Conservation (phyloP, 2,888 invertebrate genomes). For the Agrochola lychnidis region DNA sequence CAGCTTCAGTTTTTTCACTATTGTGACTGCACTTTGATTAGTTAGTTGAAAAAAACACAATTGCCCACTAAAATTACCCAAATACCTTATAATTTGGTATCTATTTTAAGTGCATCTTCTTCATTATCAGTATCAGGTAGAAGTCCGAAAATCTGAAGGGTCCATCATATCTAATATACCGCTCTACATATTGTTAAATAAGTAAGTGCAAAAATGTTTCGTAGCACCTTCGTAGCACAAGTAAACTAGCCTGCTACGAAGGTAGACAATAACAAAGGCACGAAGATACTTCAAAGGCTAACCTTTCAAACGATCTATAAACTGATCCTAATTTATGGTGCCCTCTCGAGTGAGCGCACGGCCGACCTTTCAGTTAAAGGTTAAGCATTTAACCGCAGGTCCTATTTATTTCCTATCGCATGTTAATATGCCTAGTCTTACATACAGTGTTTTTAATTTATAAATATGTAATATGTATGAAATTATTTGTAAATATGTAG, state of each 20-base stretch:
- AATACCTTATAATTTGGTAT: not conserved
- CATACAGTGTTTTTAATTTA: slow-evolving; percentile 15
- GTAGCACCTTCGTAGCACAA: slow-evolving; percentile 30
- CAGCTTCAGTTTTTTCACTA: not conserved
- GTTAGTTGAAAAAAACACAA: not conserved
- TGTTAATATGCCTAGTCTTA: slow-evolving; percentile 13
- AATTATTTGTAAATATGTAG: slow-evolving; percentile 44
- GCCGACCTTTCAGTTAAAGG: slow-evolving; percentile 64
- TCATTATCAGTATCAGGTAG: not conserved
- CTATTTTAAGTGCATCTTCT: not conserved
- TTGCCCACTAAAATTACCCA: not conserved
- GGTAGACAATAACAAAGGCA: slow-evolving; percentile 16
- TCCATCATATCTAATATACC: not conserved
- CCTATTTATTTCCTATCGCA: slow-evolving; percentile 34
- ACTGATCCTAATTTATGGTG: slow-evolving; percentile 51
- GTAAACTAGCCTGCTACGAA: slow-evolving; percentile 13
- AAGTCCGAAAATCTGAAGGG: not conserved
- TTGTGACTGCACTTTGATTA: not conserved
- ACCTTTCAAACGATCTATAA: slow-evolving; percentile 58
- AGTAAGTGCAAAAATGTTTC: not conserved
- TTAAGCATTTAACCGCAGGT: slow-evolving; percentile 50
- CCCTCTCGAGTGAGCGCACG: slow-evolving; percentile 50
- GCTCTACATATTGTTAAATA: slow-evolving; percentile 1
- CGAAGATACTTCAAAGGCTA: slow-evolving; percentile 36
- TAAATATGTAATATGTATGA: too few species aligned